These are phyloP conservation scores for Lepidocyrtinus sp. DNA, from an alignment of 2,888 invertebrate species.

Conservation along the genomic window DNA sequence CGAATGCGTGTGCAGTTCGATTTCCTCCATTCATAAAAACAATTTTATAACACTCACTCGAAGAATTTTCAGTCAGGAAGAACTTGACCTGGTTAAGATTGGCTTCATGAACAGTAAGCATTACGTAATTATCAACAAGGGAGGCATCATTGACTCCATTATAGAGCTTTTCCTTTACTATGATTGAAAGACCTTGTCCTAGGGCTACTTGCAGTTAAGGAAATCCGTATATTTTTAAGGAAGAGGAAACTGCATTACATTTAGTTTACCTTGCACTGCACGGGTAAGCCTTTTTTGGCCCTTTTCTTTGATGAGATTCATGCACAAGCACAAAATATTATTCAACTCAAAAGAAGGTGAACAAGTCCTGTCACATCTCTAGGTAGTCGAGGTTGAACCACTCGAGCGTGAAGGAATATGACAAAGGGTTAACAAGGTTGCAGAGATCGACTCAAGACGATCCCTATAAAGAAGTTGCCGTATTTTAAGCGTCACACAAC, in stretches of 20 bases:
- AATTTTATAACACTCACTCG: not conserved
- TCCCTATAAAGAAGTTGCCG: not conserved
- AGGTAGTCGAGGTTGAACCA: not conserved
- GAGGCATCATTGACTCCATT: not conserved
- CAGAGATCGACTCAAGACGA: not conserved
- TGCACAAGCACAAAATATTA: too few species aligned
- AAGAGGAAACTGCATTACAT: conserved; percentile 23
- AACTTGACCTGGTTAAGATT: not conserved
- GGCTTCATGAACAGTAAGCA: not conserved
- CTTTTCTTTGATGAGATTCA: too few species aligned
- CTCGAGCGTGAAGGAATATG: not conserved
- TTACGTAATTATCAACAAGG: not conserved
- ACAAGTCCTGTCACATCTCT: not conserved
- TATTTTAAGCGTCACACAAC: too few species aligned
- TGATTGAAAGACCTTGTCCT: conserved; percentile 39
- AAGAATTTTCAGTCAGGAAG: not conserved
- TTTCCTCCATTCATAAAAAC: not conserved
- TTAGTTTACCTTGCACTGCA: conserved; percentile 1
- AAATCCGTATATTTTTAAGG: conserved; percentile 29
- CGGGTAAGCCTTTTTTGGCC: not conserved
- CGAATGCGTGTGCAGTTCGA: too few species aligned
- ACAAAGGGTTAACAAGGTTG: not conserved
- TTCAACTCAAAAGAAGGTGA: conserved; percentile 1
- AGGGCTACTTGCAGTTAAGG: conserved; percentile 35
- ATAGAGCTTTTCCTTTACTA: not conserved